Base-by-base conservation (phyloP, 1,140 invertebrate genomes). In the Diabrotica undecimpunctata region DNA sequence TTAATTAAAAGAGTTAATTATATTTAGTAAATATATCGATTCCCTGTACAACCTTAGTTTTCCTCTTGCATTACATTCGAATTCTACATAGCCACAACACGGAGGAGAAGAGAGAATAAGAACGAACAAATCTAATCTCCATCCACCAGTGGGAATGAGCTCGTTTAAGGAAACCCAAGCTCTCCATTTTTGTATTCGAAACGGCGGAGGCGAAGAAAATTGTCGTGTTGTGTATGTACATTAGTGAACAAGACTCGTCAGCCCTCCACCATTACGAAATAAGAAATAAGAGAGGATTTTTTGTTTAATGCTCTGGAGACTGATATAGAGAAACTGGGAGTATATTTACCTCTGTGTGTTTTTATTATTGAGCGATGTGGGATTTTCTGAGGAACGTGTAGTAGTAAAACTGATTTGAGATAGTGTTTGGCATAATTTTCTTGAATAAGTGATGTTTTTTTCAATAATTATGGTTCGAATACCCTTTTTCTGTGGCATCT, bases 201-300 rank as follows among this genome's bases (percentile, higher is more conserved):
- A 10, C 41, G 41, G 41, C n/a, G 6, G 8, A 46, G 41, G 41
- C 8, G 41, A 10, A 46, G 41, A 46, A 46, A 46, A 46, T 46
- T 46, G 41, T 46, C 41, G 41, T 46, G 41, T 46, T 46, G 41
- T 46, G 41, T 46, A 46, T 46, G 41, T 46, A 46, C 41, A 46
- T 46, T 46, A 46, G 41, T 46, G 41, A 46, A 46, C 41, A 46
- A 46, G 41, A 46, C 41, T 46, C 41, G 41, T 46, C 41, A 46
- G 6, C 41, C 41, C 41, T 46, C n/a, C 41, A 46, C 41, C 41
- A 46, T 46, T 46, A 46, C 41, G 41, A 46, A 46, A 46, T 46
- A 46, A 46, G 41, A 46, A 46, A 46, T 46, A 46, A 46, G 41
- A 46, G 41, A 46, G 41, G 41, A 46, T 46, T 46, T 46, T 46